Evolutionary conservation across 2,888 invertebrate species (phyloP), one percentile per base, ranked within the genome.

Genomic region (Ceratothoa steindachneri): DNA sequence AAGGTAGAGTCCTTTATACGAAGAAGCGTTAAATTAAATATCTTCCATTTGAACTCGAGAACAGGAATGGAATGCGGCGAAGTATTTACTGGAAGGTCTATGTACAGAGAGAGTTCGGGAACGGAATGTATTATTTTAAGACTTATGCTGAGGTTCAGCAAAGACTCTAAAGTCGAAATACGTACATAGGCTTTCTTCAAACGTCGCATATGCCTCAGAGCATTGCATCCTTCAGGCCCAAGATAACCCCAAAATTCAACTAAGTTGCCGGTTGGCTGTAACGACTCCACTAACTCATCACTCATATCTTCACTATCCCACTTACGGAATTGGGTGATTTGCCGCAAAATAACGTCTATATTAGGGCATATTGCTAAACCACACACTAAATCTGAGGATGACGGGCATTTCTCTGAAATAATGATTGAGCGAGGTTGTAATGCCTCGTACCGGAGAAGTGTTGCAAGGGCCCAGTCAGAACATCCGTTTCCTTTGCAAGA

Each of bases 211-310:
- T 78, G 78, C n/a, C 78, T 71, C 1, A 75, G 53, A n/a, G 78
- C 78, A 29, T 73, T 51, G 31, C 69, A 60, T 27, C 78, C 78
- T 52, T 75, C 75, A 22, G 69, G 30, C 7, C 75, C 75, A 15
- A 78, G 67, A 30, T 78, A 75, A 15, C 73, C 78, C 78, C 78
- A 78, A 19, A 67, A 76, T 41, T 75, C 75, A 22, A 69, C 67
- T 7, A 78, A 52, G 15, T 75, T 78, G 24, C 78, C 78, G 7
- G 78, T 69, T n/a, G 78, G 78, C 53, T 78, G 78, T 12, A 78
- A 67, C 2, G 75, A 71, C 52, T 71, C 69, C 15, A 78, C 74
- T 30, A 75, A 60, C 9, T 73, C 71, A 51, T 78, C 78, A 30
- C 71, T 72, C 30, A 68, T 71, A 3, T n/a, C 64, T 7, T 52